Base-by-base conservation (phyloP, 2,888 invertebrate genomes). In the Polydrusus tereticollis region DNA sequence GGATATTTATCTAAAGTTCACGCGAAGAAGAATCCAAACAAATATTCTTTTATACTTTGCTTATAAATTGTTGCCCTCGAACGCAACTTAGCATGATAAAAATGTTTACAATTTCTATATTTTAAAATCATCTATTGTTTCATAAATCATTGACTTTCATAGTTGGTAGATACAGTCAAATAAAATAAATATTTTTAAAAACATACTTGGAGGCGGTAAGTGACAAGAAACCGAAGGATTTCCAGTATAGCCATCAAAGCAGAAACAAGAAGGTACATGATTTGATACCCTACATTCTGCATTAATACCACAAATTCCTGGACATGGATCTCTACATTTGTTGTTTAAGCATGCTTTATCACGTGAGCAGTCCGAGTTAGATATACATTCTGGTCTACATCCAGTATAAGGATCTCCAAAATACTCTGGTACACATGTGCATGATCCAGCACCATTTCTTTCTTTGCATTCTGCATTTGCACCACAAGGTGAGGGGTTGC, bases 391-490 rank as follows among this genome's bases (percentile, higher is more conserved):
- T 2, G 95, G 95, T 77, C 93, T 88, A 83, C 95, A 96, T 70
- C 94, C 93, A 1, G 91, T 90, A 81, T 95, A 94, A 0, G 96
- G 96, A 86, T 96, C 95, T 38, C 96, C 96, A 78, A 91, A 92
- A 84, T 94, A 95, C 82, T 93, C 94, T 10, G 92, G 90, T 67
- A 93, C 85, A 82, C 96, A 96, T 12, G 90, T 89, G 82, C 96
- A 96, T 16, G 95, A 92, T 59, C 94, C 95, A 16, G 93, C 94
- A 33, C 92, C 92, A 83, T 93, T 93, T 78, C 91, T 89, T 85
- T 94, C 94, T 82, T 91, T 93, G 82, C 96, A 97, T 69, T 93
- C 81, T 10, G 96, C 91, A 84, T 96, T 96, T 10, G 93, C 91
- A 29, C 96, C 96, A 82, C 96, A 96, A 1, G 95, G 95, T 33